Base-by-base conservation (phyloP, 2,888 invertebrate genomes). In the Camptogramma bilineatum region DNA sequence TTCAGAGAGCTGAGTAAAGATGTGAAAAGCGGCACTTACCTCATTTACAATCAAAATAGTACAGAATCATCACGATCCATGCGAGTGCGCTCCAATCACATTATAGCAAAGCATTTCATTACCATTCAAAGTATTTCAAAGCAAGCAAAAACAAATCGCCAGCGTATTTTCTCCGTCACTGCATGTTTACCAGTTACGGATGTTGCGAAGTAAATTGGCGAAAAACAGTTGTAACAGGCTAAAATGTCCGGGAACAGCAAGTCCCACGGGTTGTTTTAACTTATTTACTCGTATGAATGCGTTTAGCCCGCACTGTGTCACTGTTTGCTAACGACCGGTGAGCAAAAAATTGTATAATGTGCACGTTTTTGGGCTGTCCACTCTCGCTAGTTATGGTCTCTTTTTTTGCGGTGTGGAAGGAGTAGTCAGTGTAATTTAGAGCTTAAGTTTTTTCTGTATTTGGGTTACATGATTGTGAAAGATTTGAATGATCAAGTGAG, bases 171-270 rank as follows among this genome's bases (percentile, higher is more conserved):
- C 57, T 34, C 52, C 57, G 53, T 52, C 52, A 44, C 31, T 57
- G 31, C 51, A 52, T 52, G 56, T 61, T 64, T 57, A 48, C 60
- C 34, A 50, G 39, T 64, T 64, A 46, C 56, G 65, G 66, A 67
- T 65, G 72, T 64, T 68, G 70, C 63, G 62, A 69, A 70, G 70
- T 72, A 71, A 73, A 73, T 68, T 72, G 68, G 58, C 62, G 65
- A 73, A 73, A 73, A 70, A 73, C 72, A 72, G 61, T 62, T 69
- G 70, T 70, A 70, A 72, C 73, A 39, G 64, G 59, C 58, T 69
- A 62, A 70, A 69, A 69, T 54, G 64, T 67, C 65, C 62, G 66
- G 57, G 28, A 28, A 28, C 24, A 57, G 50, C 13, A 39, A 39
- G 51, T 62, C 64, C 46, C 39, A 51, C 58, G 54, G 53, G 67